Evolutionary conservation across 2,797 vertebrate genomes (phyloP), one percentile per base, ranked within the genome.

Genomic region (Sebastes baramenuke): DNA sequence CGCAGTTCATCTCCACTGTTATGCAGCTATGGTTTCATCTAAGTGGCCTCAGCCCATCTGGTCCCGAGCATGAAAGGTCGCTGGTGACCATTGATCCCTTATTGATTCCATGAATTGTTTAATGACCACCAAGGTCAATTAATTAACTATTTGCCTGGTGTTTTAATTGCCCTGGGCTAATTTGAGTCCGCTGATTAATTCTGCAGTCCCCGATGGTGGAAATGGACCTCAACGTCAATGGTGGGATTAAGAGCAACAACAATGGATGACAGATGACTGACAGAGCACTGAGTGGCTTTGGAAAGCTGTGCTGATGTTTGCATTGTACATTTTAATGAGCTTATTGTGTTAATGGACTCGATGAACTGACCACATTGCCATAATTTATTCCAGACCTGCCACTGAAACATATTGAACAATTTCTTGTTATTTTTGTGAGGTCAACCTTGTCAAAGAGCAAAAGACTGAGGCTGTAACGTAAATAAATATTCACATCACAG

Each of bases 131-230:
- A 38, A 92, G 90, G 89, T 92, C 91, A 94, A 91, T 94, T 92
- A 94, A 94, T 95, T 94, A 95, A 92, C 86, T 87, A 62, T 92
- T 91, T 75, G 87, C 79, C 80, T 81, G 68, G 74, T 88, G 85
- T 90, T 94, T 94, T 95, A 94, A 94, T 94, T 90, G 89, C 87
- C 76, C 86, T 84, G 88, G 87, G 93, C 92, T 94, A 92, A 95
- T 94, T 95, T 94, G 78, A 86, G 62, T 7, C 79, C 13, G 16
- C 80, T 92, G 90, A 93, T 92, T 92, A 88, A 92, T 90, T 92
- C 83, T 65, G 79, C 36, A 72, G 83, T 87, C 81, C 88, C 88
- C 6, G 22, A 30, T 61, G 83, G 67, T 90, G 86, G 89, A 92
- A 89, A 91, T 88, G 79, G 75, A 89, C 84, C 81, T 88, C 71